These are phyloP conservation scores for Grapholita molesta DNA, from an alignment of 1,140 invertebrate genomes.

Conservation along the genomic window DNA sequence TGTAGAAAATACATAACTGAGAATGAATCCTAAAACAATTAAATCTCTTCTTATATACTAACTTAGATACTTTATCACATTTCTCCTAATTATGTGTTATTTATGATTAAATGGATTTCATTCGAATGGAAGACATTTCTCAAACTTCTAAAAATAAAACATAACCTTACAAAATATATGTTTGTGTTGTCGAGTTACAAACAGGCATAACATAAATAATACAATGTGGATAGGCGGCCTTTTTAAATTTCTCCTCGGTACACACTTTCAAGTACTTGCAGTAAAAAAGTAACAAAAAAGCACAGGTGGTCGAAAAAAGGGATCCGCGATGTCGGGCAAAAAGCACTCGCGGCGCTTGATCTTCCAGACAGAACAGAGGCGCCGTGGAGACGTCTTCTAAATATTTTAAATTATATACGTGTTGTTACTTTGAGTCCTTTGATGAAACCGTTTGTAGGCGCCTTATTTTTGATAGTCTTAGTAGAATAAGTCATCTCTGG, in stretches of 20 bases:
- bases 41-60: no score
- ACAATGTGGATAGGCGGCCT: background rate
- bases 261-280: background rate
- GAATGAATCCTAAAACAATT: no score
- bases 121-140: background rate
- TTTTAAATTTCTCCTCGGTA: conserved; percentile 13
- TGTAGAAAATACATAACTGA: no score
- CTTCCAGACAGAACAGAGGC: conserved; percentile 35
- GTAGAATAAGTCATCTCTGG: no score
- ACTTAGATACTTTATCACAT: no score
- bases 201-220: background rate
- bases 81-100: no score
- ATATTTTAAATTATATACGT: background rate
- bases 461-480: no score
- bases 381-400: conserved; percentile 32
- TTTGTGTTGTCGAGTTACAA: background rate
- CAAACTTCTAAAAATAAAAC: background rate
- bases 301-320: conserved; percentile 51
- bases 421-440: no score
- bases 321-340: conserved; percentile 38
- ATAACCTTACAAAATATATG: background rate
- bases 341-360: conserved; percentile 52
- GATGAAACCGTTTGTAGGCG: no score
- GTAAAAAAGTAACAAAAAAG: conserved; percentile 30
- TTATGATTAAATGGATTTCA: no score